These are phyloP conservation scores for Ailuropoda melanoleuca DNA, from an alignment of 2,113 vertebrate species.

Conservation along the genomic window DNA sequence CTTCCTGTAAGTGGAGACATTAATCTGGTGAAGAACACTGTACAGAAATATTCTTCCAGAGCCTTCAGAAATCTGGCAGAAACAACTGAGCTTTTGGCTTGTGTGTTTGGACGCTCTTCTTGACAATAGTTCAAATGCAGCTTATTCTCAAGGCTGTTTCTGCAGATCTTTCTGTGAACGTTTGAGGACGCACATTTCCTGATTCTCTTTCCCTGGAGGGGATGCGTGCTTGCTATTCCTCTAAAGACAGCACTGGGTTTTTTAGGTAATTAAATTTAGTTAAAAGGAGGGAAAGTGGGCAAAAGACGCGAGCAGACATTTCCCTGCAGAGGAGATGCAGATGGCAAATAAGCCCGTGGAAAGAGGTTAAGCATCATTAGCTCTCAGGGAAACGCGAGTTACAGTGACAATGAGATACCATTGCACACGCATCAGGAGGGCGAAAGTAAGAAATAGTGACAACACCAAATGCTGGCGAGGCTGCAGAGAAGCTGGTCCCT, in stretches of 20 bases:
- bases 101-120: rapidly evolving
- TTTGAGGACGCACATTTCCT: background rate
- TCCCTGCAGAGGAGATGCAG: background rate
- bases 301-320: background rate
- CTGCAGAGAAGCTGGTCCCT: rapidly evolving
- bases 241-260: background rate
- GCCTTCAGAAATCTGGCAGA: background rate
- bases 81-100: background rate
- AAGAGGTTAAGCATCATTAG: background rate
- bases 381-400: background rate
- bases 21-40: rapidly evolving
- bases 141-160: background rate
- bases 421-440: background rate
- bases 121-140: rapidly evolving
- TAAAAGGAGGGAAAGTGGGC: background rate
- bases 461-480: background rate
- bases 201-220: background rate
- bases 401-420: rapidly evolving
- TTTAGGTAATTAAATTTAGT: background rate
- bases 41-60: background rate
- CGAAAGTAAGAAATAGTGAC: rapidly evolving
- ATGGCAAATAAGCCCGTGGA: background rate
- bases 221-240: background rate
- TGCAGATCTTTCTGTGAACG: background rate
- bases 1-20: rapidly evolving